Conservation (phyloP, 2,113 vertebrate genomes). For the Propithecus coquereli region DNA sequence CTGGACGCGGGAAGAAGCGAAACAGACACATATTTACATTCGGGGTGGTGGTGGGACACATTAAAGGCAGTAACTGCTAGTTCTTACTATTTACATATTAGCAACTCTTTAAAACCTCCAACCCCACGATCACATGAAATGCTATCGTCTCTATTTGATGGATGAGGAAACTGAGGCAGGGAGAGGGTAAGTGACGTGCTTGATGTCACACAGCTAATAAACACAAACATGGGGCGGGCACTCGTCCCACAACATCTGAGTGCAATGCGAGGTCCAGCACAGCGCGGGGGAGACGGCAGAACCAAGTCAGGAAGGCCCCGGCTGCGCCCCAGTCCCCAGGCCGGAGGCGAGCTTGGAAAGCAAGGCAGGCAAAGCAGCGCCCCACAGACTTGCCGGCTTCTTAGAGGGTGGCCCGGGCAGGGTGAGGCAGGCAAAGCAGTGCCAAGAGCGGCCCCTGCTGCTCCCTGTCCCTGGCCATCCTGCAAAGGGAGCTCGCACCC, state of each 20-base stretch:
- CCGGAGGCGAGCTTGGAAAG: background rate
- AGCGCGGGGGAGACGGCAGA: background rate
- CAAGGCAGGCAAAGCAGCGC: background rate
- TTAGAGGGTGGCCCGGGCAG: background rate
- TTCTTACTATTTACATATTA: background rate
- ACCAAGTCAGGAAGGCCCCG: background rate
- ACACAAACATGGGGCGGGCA: fast-evolving
- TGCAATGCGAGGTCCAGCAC: background rate
- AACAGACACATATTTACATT: background rate
- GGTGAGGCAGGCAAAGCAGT: background rate
- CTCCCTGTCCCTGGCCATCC: background rate
- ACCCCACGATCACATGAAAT: background rate
- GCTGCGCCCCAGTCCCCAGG: background rate
- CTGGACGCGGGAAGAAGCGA: background rate
- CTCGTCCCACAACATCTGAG: background rate
- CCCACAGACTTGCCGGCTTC: background rate
- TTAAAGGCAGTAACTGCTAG: background rate
- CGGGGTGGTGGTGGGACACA: fast-evolving
- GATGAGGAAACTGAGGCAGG: slow-evolving; percentile 5
- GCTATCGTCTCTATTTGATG: background rate
- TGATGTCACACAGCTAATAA: background rate
- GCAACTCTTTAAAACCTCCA: background rate
- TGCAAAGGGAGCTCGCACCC: background rate
- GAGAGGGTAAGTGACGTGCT: background rate
- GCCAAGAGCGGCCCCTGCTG: background rate